A percentile compares a stretch with the other conserved stretches of the same genome.
Evolutionary conservation across 2,797 vertebrate genomes (phyloP).

Genomic region (Urocyon cinereoargenteus): DNA sequence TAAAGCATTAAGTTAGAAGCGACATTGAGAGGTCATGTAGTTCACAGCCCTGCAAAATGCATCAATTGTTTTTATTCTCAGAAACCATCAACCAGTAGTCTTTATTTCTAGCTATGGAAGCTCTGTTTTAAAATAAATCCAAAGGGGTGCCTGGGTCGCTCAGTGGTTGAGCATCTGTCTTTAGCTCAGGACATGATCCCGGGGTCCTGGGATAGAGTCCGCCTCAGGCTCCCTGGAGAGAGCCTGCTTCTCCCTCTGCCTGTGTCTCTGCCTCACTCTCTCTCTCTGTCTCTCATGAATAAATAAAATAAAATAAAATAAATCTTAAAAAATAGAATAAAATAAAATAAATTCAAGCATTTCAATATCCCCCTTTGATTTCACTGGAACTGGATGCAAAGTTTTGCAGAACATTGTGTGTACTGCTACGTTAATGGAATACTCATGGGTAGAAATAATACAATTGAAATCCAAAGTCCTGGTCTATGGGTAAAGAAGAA

Average conservation of each 20-base stretch:
- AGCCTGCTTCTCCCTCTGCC: too few species aligned
- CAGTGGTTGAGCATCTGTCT: too few species aligned
- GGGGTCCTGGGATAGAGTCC: too few species aligned
- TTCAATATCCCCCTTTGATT: not conserved
- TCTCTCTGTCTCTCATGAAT: too few species aligned
- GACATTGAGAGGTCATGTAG: not conserved
- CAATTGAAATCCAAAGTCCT: not conserved
- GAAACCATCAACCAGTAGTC: not conserved
- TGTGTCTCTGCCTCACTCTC: too few species aligned
- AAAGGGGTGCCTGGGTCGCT: not conserved
- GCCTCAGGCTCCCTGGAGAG: too few species aligned
- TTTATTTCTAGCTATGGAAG: not conserved
- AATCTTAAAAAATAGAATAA: not conserved
- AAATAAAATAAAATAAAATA: too few species aligned
- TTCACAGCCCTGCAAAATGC: not conserved
- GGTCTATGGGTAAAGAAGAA: not conserved
- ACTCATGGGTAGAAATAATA: not conserved
- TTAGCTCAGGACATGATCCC: too few species aligned
- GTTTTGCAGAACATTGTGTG: not conserved
- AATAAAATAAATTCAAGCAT: not conserved
- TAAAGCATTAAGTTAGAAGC: not conserved
- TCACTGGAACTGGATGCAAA: not conserved
- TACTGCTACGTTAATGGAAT: not conserved
- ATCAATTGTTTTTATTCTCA: not conserved
- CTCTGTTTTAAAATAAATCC: conserved; percentile 34